Conservation (phyloP, 2,797 vertebrate species). For the Ptychobarbus kaznakovi region DNA sequence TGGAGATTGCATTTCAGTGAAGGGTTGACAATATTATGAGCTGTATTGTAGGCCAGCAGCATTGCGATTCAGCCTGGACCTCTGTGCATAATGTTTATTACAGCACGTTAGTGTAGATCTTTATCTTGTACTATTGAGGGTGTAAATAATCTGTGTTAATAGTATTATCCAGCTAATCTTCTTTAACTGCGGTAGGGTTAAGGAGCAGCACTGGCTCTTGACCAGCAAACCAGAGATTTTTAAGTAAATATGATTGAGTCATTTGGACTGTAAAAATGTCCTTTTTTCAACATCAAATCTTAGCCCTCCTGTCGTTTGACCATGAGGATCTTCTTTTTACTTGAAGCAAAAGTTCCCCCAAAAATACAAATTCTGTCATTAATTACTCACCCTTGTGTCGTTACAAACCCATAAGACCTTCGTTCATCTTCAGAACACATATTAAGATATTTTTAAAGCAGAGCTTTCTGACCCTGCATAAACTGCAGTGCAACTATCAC, state of each 20-base stretch:
- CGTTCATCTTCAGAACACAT: not conserved
- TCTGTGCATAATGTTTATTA: not conserved
- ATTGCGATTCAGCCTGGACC: not conserved
- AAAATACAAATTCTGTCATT: not conserved
- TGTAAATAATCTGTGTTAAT: slow-evolving; percentile 44
- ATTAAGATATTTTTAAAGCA: not conserved
- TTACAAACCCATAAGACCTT: not conserved
- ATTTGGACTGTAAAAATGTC: not conserved
- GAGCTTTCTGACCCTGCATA: not conserved
- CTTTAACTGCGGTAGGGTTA: slow-evolving; percentile 14
- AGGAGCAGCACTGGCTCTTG: not conserved
- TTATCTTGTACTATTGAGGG: slow-evolving; percentile 20
- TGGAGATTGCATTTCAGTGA: not conserved
- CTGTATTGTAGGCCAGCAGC: not conserved
- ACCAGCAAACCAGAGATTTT: not conserved
- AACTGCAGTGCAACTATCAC: not conserved
- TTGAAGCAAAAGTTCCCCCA: not conserved
- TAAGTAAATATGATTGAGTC: slow-evolving; percentile 8
- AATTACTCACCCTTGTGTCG: not conserved
- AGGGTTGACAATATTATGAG: not conserved
- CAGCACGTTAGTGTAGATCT: slow-evolving; percentile 7
- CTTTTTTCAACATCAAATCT: not conserved
- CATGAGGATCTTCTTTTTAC: not conserved
- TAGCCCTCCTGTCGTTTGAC: not conserved
- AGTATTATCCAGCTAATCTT: slow-evolving; percentile 40